phyloP scores from a whole-genome alignment of 2,888 invertebrate species.

The Mechanitis messenoides region DNA sequence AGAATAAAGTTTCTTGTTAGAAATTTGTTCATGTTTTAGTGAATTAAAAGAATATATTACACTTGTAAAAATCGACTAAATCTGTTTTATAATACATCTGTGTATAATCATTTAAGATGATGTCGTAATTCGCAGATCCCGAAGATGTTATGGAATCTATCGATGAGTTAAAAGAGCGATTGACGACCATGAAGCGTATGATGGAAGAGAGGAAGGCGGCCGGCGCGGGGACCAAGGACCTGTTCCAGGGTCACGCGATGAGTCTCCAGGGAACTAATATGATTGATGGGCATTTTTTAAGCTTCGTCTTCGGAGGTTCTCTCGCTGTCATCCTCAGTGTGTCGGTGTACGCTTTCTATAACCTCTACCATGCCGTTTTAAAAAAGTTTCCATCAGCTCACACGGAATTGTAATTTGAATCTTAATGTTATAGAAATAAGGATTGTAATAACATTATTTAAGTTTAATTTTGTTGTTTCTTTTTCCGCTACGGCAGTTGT shows the following conservation, averaged over 20 bases:
- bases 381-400: constrained; percentile 89
- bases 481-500: not conserved
- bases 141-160: constrained; percentile 81
- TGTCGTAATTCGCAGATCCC: constrained; percentile 43
- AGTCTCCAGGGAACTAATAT: constrained; percentile 77
- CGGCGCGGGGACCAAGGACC: constrained; percentile 65
- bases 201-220: constrained; percentile 83
- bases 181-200: constrained; percentile 87
- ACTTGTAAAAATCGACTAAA: no score
- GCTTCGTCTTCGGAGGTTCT: constrained; percentile 88
- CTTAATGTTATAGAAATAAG: constrained; percentile 30
- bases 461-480: constrained; percentile 14
- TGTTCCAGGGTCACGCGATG: constrained; percentile 66
- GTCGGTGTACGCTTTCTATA: constrained; percentile 90
- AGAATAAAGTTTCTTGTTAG: no score
- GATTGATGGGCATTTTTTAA: constrained; percentile 89
- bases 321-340: constrained; percentile 86
- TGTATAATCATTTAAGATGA: not conserved
- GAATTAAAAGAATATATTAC: not conserved
- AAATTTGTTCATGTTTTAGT: not conserved
- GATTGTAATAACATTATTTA: constrained; percentile 15
- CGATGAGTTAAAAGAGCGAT: constrained; percentile 85
- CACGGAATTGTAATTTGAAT: constrained; percentile 81
- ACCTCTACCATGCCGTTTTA: constrained; percentile 85
- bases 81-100: no score